These are phyloP conservation scores for Bucco capensis DNA, from an alignment of 2,113 vertebrate genomes.

Conservation along the genomic window DNA sequence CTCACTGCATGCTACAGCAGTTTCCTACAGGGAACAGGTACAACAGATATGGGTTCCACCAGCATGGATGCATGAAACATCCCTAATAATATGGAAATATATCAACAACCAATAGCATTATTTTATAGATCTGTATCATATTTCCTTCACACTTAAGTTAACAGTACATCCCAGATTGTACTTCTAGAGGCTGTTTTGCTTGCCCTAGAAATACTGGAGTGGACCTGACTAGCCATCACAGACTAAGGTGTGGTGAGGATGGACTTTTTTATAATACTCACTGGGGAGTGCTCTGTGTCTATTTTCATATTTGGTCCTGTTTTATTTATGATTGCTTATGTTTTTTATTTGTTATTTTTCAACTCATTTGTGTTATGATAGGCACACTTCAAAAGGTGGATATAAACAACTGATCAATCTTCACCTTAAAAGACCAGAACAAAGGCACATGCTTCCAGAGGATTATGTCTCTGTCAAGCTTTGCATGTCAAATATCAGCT, in stretches of 20 bases:
- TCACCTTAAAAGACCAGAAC: neutral
- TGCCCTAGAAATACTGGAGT: neutral
- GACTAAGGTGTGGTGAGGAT: neutral
- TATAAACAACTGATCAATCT: neutral
- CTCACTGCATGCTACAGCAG: neutral
- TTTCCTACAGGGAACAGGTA: fast-evolving
- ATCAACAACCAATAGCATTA: neutral
- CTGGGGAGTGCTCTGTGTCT: neutral
- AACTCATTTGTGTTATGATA: neutral
- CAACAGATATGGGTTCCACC: neutral
- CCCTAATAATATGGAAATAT: neutral
- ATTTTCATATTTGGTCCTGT: neutral
- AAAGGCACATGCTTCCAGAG: neutral
- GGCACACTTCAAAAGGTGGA: neutral
- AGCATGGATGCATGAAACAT: neutral
- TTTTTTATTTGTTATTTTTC: neutral
- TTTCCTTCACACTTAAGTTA: neutral
- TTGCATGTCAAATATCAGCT: neutral
- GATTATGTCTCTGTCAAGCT: neutral
- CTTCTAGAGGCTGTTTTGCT: neutral
- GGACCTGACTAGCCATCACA: neutral
- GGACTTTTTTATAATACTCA: neutral
- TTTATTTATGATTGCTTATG: neutral
- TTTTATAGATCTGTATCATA: neutral
- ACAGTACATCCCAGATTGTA: neutral